Evolutionary conservation across 2,113 vertebrate species (phyloP).

Genomic region (Leptosomus discolor): DNA sequence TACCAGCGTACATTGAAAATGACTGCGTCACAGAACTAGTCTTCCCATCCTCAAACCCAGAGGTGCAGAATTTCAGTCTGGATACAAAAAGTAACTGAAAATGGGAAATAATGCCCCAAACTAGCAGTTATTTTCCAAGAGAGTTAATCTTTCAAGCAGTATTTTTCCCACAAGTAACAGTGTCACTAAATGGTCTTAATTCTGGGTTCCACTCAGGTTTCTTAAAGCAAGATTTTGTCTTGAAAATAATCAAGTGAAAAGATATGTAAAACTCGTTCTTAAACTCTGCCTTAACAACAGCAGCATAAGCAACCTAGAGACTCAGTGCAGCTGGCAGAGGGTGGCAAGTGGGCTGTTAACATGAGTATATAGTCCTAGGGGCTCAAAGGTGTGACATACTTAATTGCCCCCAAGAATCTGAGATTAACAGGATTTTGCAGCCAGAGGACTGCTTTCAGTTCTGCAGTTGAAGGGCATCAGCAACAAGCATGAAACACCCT

Average conservation of each 20-base stretch:
- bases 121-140: background rate
- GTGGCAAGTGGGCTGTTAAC: background rate
- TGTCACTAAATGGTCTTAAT: background rate
- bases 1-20: background rate
- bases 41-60: background rate
- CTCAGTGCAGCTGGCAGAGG: background rate
- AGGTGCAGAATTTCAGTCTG: background rate
- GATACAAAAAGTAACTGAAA: background rate
- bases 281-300: background rate
- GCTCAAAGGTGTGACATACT: background rate
- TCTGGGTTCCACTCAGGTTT: background rate
- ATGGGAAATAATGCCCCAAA: background rate
- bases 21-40: background rate
- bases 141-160: background rate
- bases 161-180: background rate
- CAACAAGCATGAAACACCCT: background rate
- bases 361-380: background rate
- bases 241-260: background rate
- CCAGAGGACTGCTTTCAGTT: background rate
- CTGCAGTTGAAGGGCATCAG: background rate
- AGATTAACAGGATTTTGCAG: background rate
- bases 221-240: background rate
- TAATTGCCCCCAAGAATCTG: background rate
- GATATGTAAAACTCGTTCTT: background rate
- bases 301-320: background rate